Conservation (phyloP, 2,113 vertebrate genomes). For the Rana temporaria region DNA sequence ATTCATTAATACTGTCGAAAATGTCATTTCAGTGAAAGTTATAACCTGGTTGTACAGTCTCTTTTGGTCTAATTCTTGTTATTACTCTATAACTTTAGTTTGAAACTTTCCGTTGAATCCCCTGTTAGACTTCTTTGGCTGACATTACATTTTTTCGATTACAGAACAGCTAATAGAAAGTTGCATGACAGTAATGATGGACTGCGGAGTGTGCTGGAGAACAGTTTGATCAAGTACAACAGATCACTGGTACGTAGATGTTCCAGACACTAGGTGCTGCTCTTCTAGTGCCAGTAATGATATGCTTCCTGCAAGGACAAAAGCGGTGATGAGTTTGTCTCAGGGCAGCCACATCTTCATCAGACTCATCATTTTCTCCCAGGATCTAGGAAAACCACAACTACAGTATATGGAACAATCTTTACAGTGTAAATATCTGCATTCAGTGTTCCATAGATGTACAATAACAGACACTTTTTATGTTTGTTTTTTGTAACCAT, state of each 20-base stretch:
- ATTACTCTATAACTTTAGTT: no score
- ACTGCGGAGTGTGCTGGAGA: slow-evolving; percentile 80
- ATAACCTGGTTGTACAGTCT: no score
- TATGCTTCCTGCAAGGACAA: slow-evolving; percentile 10
- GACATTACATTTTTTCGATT: slow-evolving; percentile 29
- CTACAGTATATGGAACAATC: no score
- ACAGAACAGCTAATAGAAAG: slow-evolving; percentile 85
- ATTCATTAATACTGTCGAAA: no score
- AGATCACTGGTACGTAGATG: slow-evolving; percentile 73
- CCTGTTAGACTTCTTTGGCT: background rate
- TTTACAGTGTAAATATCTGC: no score
- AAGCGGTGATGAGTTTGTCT: background rate
- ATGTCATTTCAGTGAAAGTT: no score
- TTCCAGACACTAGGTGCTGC: background rate
- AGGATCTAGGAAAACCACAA: background rate
- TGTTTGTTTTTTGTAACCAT: no score
- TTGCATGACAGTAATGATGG: slow-evolving; percentile 88
- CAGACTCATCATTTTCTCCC: slow-evolving; percentile 5
- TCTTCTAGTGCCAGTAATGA: slow-evolving; percentile 26
- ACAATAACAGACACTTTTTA: no score
- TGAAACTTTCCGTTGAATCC: no score
- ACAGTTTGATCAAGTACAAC: slow-evolving; percentile 79
- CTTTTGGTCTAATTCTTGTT: no score
- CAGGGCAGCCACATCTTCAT: slow-evolving; percentile 5
- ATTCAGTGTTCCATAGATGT: no score